phyloP scores from a whole-genome alignment of 2,888 invertebrate genomes.

The Pollenia amentaria region DNA sequence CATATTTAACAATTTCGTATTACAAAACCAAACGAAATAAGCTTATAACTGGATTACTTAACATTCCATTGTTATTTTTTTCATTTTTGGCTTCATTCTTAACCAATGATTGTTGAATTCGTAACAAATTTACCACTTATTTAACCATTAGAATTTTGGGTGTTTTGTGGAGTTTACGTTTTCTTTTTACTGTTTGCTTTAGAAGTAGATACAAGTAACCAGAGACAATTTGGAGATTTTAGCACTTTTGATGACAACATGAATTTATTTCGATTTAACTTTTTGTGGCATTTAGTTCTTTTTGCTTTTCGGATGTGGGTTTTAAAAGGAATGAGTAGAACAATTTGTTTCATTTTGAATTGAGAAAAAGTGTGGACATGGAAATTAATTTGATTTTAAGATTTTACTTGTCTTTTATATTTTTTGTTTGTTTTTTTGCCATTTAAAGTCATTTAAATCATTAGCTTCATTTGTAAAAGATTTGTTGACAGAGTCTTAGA shows the following conservation, averaged over 20 bases:
- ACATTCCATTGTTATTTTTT: constrained; percentile 61
- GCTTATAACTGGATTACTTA: constrained; percentile 65
- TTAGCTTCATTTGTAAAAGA: constrained; percentile 2
- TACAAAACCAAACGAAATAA: constrained; percentile 38
- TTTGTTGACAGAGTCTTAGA: too few species aligned
- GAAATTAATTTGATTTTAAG: constrained; percentile 53
- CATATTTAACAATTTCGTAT: constrained; percentile 60
- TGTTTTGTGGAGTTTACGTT: constrained; percentile 18
- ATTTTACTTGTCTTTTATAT: not conserved
- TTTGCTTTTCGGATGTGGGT: constrained; percentile 5
- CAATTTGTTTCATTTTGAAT: constrained; percentile 45
- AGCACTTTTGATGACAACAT: constrained; percentile 72
- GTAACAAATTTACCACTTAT: constrained; percentile 68
- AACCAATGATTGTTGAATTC: constrained; percentile 60
- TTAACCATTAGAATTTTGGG: constrained; percentile 67
- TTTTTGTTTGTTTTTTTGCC: not conserved
- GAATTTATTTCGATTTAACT: constrained; percentile 72
- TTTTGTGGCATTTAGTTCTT: constrained; percentile 60
- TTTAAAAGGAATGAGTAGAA: not conserved
- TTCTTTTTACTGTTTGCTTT: not conserved
- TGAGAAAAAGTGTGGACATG: constrained; percentile 36
- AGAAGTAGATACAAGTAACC: constrained; percentile 3
- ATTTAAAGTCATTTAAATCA: not conserved
- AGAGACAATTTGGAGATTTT: constrained; percentile 43
- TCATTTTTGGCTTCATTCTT: constrained; percentile 21